Base-by-base conservation (phyloP, 2,888 invertebrate genomes). In the Norana najaformis region DNA sequence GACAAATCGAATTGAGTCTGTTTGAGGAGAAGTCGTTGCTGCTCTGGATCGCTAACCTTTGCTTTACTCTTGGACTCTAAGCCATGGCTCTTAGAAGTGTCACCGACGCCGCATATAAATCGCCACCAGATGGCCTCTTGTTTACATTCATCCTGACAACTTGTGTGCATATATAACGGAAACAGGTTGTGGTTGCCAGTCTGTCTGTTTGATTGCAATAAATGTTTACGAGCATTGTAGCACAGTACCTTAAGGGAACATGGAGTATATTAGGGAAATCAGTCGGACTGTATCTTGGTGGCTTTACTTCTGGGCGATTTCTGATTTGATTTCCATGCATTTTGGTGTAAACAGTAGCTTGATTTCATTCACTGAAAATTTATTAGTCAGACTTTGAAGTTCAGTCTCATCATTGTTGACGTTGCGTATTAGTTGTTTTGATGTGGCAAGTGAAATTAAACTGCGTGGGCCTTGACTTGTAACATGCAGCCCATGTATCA, bases 11-110 rank as follows among this genome's bases (percentile, higher is more conserved):
- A 69, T 69, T n/a, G n/a, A n/a, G 69, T 69, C 69, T 30, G 69
- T n/a, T n/a, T 8, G 69, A 69, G 1, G 69, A 69, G 69, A 69
- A 69, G 69, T 69, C 69, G n/a, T 30, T 69, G n/a, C 69, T 69
- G 69, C 69, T 69, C 69, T 69, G 69, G n/a, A n/a, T 69, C 69
- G 69, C 69, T 69, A n/a, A 69, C 69, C 69, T 69, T 69, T 69
- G n/a, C 69, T 69, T 69, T 69, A n/a, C 69, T 69, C 69, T 69
- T 69, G 16, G 69, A 69, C n/a, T 8, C 69, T 69, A 6, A n/a
- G 16, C n/a, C 69, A 11, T n/a, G 16, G 69, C 69, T 69, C 69
- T 69, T 69, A 30, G 69, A n/a, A 69, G 69, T 69, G 69, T 69
- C 69, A 69, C 69, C 69, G n/a, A 69, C 69, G 69, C n/a, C 30